phyloP scores from a whole-genome alignment of 2,113 vertebrate species.

The Mola mola region DNA sequence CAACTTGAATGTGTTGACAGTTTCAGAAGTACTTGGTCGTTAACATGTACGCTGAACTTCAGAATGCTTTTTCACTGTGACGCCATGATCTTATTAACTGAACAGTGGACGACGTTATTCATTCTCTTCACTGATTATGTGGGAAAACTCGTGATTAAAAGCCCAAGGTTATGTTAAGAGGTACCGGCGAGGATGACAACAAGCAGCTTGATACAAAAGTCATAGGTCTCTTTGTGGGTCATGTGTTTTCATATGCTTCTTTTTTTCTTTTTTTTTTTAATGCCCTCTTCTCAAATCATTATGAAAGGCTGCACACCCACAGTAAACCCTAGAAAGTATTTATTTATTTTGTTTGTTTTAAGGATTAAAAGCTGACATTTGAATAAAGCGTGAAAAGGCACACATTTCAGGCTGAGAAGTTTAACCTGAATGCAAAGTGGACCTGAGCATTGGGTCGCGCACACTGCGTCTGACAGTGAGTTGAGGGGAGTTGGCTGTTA shows the following conservation, averaged over 20 bases:
- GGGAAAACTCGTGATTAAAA: constrained; percentile 71
- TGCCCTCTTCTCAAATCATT: background rate
- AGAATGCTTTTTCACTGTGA: background rate
- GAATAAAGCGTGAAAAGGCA: background rate
- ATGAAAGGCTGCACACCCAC: constrained; percentile 7
- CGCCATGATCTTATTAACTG: constrained; percentile 3
- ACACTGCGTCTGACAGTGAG: constrained; percentile 33
- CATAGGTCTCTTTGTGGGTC: constrained; percentile 52
- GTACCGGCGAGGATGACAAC: constrained; percentile 34
- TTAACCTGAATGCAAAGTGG: constrained; percentile 3
- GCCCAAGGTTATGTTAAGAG: constrained; percentile 57
- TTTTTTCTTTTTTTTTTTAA: background rate
- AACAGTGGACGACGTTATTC: constrained; percentile 45
- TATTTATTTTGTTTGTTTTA: background rate
- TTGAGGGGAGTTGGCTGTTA: constrained; percentile 49
- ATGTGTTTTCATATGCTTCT: constrained; percentile 12
- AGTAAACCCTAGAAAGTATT: no score
- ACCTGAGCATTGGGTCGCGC: constrained; percentile 9
- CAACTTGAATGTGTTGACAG: background rate
- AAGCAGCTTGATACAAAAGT: constrained; percentile 54
- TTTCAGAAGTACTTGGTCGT: background rate
- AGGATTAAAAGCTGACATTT: background rate
- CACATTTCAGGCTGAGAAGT: background rate
- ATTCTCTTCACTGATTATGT: constrained; percentile 42
- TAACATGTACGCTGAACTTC: background rate